Percentiles rank a stretch among this genome's conserved stretches.
These are phyloP conservation scores for Lytechinus pictus DNA, from an alignment of 35 echinoderm and acorn worm genomes.

Conservation along the genomic window DNA sequence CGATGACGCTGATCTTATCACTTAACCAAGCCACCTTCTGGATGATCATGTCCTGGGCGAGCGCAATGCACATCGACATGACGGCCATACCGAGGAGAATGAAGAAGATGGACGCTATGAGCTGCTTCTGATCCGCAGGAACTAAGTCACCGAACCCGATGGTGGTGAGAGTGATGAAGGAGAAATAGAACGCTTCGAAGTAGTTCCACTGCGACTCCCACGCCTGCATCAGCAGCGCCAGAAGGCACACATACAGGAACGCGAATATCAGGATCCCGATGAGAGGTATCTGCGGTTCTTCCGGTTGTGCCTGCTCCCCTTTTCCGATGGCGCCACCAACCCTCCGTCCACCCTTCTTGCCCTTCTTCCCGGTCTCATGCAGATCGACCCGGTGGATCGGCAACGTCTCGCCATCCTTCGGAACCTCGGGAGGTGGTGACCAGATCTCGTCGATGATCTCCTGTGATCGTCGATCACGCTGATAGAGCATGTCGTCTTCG, in stretches of 20 bases:
- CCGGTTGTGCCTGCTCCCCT: slow-evolving; percentile 50
- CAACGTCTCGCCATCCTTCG: neutral
- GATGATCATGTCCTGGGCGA: slow-evolving; percentile 91
- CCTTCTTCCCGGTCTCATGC: slow-evolving; percentile 33
- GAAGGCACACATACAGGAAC: slow-evolving; percentile 80
- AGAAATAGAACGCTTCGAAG: slow-evolving; percentile 97
- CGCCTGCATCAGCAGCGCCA: slow-evolving; percentile 60
- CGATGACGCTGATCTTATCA: slow-evolving; percentile 76
- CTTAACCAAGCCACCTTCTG: slow-evolving; percentile 81
- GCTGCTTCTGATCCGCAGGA: slow-evolving; percentile 87
- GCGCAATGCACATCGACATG: slow-evolving; percentile 99
- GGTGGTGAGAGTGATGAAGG: slow-evolving; percentile 93
- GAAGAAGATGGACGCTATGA: slow-evolving; percentile 78
- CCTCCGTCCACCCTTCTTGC: slow-evolving; percentile 20
- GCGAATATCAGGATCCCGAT: slow-evolving; percentile 73
- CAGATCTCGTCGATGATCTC: slow-evolving; percentile 50
- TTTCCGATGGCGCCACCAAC: neutral
- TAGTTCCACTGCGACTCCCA: slow-evolving; percentile 95
- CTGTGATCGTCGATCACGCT: neutral
- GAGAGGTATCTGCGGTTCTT: slow-evolving; percentile 74
- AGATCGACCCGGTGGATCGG: slow-evolving; percentile 33
- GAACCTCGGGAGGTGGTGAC: neutral
- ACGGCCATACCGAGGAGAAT: slow-evolving; percentile 97
- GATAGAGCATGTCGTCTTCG: neutral
- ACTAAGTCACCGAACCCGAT: slow-evolving; percentile 96